Evolutionary conservation across 2,888 invertebrate genomes (phyloP).

Genomic region (Caenorhabditis macrosperma): DNA sequence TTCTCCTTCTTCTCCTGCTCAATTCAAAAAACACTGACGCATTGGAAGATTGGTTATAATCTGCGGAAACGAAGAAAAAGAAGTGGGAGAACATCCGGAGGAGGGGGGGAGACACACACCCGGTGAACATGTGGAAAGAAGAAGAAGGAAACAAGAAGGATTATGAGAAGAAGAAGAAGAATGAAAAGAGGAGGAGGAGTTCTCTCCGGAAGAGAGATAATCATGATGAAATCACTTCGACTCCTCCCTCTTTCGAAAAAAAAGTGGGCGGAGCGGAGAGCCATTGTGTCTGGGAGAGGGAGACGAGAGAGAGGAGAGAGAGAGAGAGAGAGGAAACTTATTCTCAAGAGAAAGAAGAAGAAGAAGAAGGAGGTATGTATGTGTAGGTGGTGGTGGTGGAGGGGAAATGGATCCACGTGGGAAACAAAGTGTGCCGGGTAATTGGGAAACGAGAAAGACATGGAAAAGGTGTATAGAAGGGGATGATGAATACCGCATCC

Average conservation of each 20-base stretch:
- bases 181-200: constrained; percentile 15
- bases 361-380: constrained; percentile 5
- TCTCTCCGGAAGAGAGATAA: constrained; percentile 16
- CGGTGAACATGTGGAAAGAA: constrained; percentile 33
- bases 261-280: constrained; percentile 32
- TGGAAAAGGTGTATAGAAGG: neutral
- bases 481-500: neutral
- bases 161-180: constrained; percentile 3
- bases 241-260: neutral
- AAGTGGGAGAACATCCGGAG: constrained; percentile 14
- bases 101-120: no score
- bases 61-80: constrained; percentile 31
- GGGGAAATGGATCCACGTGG: constrained; percentile 43
- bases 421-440: constrained; percentile 19
- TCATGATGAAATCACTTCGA: constrained; percentile 39
- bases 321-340: constrained; percentile 6
- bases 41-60: constrained; percentile 27
- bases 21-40: no score
- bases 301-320: neutral
- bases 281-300: no score
- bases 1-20: no score
- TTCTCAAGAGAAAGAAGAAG: constrained; percentile 15
- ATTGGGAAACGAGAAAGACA: neutral
- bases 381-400: neutral
- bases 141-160: constrained; percentile 4